Conservation (phyloP, 1,140 invertebrate genomes). For the Aphis craccivora region DNA sequence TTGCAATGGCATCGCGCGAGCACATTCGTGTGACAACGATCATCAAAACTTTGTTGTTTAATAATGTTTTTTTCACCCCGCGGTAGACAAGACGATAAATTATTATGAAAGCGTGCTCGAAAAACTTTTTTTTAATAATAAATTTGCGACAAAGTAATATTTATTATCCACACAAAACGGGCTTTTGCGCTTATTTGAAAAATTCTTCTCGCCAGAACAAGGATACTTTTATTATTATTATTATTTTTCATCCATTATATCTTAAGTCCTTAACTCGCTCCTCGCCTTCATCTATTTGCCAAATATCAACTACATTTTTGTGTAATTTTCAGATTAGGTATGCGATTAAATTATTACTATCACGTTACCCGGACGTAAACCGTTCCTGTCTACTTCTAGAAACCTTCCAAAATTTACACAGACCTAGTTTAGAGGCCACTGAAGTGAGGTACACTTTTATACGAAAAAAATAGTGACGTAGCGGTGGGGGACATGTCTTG, state of each 20-base stretch:
- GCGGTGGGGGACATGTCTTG: background rate
- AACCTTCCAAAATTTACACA: background rate
- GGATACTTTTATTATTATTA: background rate
- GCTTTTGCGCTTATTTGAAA: conserved; percentile 45
- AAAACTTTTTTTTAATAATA: conserved; percentile 58
- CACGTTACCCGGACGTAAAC: background rate
- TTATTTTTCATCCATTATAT: conserved; percentile 6
- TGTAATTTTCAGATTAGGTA: background rate
- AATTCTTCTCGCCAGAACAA: background rate
- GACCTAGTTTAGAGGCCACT: background rate
- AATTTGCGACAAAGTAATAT: conserved; percentile 55
- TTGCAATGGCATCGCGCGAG: background rate
- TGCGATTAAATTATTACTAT: background rate
- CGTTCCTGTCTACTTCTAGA: background rate
- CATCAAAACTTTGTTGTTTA: conserved; percentile 51
- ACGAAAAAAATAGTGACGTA: background rate
- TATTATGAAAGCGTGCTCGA: conserved; percentile 45
- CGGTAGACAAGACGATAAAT: conserved; percentile 53
- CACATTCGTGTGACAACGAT: conserved; percentile 43
- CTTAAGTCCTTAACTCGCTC: background rate
- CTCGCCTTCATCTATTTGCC: background rate
- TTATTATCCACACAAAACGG: conserved; percentile 43
- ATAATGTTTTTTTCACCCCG: conserved; percentile 22
- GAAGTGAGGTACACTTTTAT: background rate
- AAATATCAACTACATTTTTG: background rate